These are phyloP conservation scores for Bembecia ichneumoniformis DNA, from an alignment of 2,888 invertebrate species.

Conservation along the genomic window DNA sequence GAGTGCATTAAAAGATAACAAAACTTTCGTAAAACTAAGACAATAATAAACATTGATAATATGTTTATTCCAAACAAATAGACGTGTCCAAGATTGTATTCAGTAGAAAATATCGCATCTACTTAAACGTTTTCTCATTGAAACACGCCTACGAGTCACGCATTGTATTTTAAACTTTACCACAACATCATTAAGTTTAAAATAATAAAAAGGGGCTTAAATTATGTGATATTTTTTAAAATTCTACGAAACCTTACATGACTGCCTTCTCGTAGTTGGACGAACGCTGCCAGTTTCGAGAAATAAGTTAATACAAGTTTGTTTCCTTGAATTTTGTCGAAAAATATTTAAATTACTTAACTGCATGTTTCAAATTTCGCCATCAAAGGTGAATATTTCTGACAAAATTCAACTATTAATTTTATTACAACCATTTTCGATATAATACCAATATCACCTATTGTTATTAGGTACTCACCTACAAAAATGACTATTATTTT, in stretches of 20 bases:
- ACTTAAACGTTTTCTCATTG: neutral
- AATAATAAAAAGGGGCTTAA: neutral
- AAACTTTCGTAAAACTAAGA: neutral
- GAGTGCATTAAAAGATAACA: no score
- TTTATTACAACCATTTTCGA: no score
- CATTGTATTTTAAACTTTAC: no score
- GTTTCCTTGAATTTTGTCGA: no score
- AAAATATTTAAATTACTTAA: no score
- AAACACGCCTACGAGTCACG: neutral
- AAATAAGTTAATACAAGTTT: neutral
- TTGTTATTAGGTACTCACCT: no score
- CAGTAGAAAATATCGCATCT: neutral
- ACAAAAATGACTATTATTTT: no score
- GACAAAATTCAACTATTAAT: no score
- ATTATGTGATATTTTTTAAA: neutral
- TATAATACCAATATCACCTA: no score
- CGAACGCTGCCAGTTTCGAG: neutral
- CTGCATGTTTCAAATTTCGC: no score
- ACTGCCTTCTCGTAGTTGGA: neutral
- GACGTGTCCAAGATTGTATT: neutral
- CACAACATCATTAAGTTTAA: neutral
- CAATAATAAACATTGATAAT: neutral
- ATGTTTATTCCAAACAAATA: neutral
- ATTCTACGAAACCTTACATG: neutral
- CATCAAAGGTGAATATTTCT: no score